phyloP scores from a whole-genome alignment of 92 coral and sea anemone genomes.

The Heliopora coerulea region DNA sequence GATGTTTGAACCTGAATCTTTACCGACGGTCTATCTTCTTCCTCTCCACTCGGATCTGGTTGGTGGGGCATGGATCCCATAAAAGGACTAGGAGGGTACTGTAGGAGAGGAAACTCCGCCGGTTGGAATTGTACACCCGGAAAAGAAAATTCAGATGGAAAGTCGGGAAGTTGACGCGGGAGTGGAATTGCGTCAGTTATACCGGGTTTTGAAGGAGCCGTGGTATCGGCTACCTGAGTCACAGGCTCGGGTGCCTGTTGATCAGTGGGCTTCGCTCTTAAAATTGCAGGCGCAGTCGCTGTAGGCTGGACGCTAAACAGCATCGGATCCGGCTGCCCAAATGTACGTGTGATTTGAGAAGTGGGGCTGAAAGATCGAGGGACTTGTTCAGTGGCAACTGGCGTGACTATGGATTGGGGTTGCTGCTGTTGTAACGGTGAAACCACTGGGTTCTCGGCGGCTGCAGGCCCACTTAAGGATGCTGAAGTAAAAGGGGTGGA shows the following conservation, averaged over 20 bases:
- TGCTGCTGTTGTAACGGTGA: constrained; percentile 37
- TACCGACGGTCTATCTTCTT: constrained; percentile 85
- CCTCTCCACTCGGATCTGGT: constrained; percentile 8
- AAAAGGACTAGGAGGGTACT: not conserved
- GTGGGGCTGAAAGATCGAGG: not conserved
- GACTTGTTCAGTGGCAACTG: constrained; percentile 6
- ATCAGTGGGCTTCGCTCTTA: not conserved
- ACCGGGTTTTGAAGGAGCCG: not conserved
- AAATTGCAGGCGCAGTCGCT: not conserved
- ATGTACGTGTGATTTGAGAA: constrained; percentile 15
- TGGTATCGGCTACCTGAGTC: constrained; percentile 6
- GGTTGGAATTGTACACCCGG: constrained; percentile 25
- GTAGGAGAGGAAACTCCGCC: constrained; percentile 18
- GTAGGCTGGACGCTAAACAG: not conserved
- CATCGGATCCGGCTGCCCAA: constrained; percentile 19
- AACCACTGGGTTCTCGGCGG: constrained; percentile 36
- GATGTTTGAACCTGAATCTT: constrained; percentile 92
- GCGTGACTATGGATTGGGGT: constrained; percentile 25
- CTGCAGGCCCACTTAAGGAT: constrained; percentile 34
- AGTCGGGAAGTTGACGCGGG: not conserved
- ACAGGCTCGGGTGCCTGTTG: constrained; percentile 6
- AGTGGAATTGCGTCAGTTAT: not conserved
- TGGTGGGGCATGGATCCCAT: not conserved
- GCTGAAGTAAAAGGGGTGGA: constrained; percentile 31
- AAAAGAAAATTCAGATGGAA: not conserved